Evolutionary conservation across 2,888 invertebrate species (phyloP).

Genomic region (Lycia hirtaria): DNA sequence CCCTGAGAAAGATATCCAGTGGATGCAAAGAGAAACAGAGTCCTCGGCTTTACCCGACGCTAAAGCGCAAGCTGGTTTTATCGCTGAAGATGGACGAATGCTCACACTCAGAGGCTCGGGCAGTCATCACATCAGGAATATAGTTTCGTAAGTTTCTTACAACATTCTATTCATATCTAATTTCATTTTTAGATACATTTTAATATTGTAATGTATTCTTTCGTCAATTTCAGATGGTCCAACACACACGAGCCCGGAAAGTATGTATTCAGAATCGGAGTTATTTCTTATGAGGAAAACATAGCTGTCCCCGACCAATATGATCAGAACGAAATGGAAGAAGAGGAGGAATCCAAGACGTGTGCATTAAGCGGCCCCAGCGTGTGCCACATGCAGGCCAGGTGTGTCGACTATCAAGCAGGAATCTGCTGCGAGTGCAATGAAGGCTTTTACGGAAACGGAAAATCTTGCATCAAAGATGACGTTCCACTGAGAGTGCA

Average conservation of each 20-base stretch:
- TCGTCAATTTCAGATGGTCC: constrained; percentile 89
- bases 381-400: constrained; percentile 92
- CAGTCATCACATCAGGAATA: constrained; percentile 93
- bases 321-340: constrained; percentile 71
- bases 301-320: constrained; percentile 88
- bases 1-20: constrained; percentile 94
- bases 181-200: not conserved
- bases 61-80: constrained; percentile 96
- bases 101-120: constrained; percentile 94
- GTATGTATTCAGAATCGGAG: constrained; percentile 95
- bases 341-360: constrained; percentile 78
- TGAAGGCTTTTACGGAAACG: constrained; percentile 96
- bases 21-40: constrained; percentile 93
- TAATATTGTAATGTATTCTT: not conserved
- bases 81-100: constrained; percentile 92
- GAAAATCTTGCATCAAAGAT: constrained; percentile 93
- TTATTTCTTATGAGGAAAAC: constrained; percentile 85
- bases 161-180: not conserved
- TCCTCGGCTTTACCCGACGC: constrained; percentile 93
- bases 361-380: constrained; percentile 88
- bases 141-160: constrained; percentile 88
- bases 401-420: constrained; percentile 91
- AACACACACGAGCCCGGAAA: constrained; percentile 94
- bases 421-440: constrained; percentile 97
- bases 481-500: constrained; percentile 94